Conservation (phyloP, 2,113 vertebrate species). For the Anser brachyrhynchus region DNA sequence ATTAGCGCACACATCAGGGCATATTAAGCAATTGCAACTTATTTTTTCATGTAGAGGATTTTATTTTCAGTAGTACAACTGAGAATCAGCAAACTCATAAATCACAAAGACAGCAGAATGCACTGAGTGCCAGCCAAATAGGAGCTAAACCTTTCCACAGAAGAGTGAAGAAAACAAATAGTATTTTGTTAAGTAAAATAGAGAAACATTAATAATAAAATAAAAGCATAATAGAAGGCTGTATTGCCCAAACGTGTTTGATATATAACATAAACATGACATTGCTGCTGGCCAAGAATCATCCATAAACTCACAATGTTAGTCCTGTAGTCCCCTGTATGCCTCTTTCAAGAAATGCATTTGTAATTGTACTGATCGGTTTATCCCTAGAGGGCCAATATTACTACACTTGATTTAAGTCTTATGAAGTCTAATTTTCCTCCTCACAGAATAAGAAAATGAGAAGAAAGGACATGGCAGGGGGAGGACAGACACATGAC, state of each 20-base stretch:
- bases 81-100: constrained; percentile 47
- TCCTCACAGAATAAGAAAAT: constrained; percentile 10
- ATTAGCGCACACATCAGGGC: constrained; percentile 42
- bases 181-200: constrained; percentile 33
- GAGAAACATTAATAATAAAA: not conserved
- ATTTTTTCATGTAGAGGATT: not conserved
- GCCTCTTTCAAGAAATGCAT: constrained; percentile 1
- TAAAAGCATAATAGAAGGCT: not conserved
- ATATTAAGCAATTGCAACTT: constrained; percentile 38
- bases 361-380: constrained; percentile 21
- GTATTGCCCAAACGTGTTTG: not conserved
- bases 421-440: constrained; percentile 29
- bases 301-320: not conserved
- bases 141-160: not conserved
- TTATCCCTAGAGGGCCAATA: not conserved
- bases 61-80: not conserved
- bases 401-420: constrained; percentile 30
- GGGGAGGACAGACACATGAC: not conserved
- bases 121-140: not conserved
- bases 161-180: constrained; percentile 30
- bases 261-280: constrained; percentile 3
- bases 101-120: constrained; percentile 51
- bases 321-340: not conserved
- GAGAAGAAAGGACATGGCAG: not conserved
- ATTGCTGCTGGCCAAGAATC: not conserved